Evolutionary conservation across 2,888 invertebrate genomes (phyloP), one percentile per base, ranked within the genome.

Genomic region (Tachina fera): DNA sequence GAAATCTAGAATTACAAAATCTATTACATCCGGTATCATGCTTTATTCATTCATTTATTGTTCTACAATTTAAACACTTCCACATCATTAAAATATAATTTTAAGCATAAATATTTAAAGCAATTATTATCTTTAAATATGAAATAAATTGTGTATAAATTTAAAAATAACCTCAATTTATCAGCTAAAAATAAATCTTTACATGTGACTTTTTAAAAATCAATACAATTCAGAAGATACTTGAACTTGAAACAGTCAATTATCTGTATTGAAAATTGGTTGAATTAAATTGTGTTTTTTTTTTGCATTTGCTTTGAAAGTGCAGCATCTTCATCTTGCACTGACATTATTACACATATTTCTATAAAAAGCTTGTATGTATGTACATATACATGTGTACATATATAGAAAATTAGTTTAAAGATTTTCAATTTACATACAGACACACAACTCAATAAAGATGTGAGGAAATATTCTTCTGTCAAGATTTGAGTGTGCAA

Each of bases 211-310:
- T 84, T 58, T 43, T 39, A 19, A 58, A 56, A 71, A 72, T 72
- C 81, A 84, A 74, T 80, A 67, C 47, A 67, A 77, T 53, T 53
- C 51, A 61, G 67, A 77, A 68, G 67, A 77, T 72, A 81, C 72
- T 77, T 84, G 81, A 84, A 84, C 84, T 84, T 81, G 81, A 77
- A 84, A 60, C 19, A 49, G 56, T 14, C 80, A 74, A 51, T 60
- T 74, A 60, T 31, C 5, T 5, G 0, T 58, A 67, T 58, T 60
- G 43, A 49, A 72, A 58, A 56, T 51, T 65, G 22, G 19, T 65
- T 67, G 47, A 58, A 43, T 72, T 65, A 22, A 22, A 47, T 39
- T 53, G 16, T 10, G 11, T 45, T 43, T 51, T 16, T 51, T 16
- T 56, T 41, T 60, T 63, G 13, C 43, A 51, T 6, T 41, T 49